Evolutionary conservation across 2,113 vertebrate species (phyloP).

Genomic region (Rostratula benghalensis): DNA sequence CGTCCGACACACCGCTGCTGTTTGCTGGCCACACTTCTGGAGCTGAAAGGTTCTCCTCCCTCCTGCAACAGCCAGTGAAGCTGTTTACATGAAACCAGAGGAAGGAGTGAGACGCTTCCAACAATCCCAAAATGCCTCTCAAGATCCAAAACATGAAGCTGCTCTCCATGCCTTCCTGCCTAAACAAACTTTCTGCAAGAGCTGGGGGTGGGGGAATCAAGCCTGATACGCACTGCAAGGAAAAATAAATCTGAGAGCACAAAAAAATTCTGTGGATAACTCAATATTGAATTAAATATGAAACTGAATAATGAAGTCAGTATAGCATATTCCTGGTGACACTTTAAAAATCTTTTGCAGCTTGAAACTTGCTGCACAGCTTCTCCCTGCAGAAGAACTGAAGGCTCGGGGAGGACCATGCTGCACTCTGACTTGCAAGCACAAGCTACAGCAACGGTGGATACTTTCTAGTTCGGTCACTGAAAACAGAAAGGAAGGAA

Average conservation of each 20-base stretch:
- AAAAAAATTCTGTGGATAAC: background rate
- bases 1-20: rapidly evolving
- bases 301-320: background rate
- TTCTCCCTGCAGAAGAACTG: background rate
- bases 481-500: constrained; percentile 57
- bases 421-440: background rate
- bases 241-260: background rate
- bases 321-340: background rate
- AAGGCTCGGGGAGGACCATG: rapidly evolving
- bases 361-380: background rate
- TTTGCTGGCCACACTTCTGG: background rate
- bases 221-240: background rate
- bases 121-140: constrained; percentile 18
- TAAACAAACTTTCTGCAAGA: background rate
- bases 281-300: background rate
- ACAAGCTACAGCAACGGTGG: background rate
- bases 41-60: constrained; percentile 24
- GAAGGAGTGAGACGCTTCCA: constrained; percentile 36
- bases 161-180: constrained; percentile 23
- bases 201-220: background rate
- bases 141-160: constrained; percentile 23
- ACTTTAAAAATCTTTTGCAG: background rate
- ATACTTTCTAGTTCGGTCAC: constrained; percentile 12
- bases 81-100: constrained; percentile 41
- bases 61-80: constrained; percentile 22